phyloP scores from a whole-genome alignment of 2,113 vertebrate species.

The Epinephelus lanceolatus region DNA sequence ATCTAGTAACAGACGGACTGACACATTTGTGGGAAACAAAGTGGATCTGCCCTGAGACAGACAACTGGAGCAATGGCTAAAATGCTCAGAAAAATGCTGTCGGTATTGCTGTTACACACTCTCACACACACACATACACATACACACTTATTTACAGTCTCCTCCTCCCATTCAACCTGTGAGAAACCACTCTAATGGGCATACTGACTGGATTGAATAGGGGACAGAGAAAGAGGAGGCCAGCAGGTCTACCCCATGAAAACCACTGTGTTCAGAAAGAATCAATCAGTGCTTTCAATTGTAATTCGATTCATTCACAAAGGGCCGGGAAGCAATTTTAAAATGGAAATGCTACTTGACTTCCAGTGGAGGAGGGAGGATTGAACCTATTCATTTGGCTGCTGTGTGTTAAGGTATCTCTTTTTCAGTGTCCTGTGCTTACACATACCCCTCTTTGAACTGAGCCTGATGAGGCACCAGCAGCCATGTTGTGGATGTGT shows the following conservation, averaged over 20 bases:
- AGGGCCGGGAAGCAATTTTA: conserved; percentile 84
- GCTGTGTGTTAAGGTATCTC: conserved; percentile 56
- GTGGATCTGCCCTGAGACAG: conserved; percentile 2
- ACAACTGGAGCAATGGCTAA: not conserved
- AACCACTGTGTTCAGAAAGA: conserved; percentile 84
- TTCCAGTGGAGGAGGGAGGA: conserved; percentile 61
- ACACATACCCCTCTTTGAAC: conserved; percentile 27
- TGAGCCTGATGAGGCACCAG: conserved; percentile 7
- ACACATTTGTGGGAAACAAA: conserved; percentile 1
- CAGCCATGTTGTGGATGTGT: conserved; percentile 11
- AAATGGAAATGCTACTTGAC: conserved; percentile 87
- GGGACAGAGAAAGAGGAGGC: conserved; percentile 48
- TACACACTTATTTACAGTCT: conserved; percentile 64
- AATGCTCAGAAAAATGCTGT: conserved; percentile 16
- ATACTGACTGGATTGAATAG: conserved; percentile 74
- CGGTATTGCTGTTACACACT: conserved; percentile 12
- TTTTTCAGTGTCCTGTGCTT: conserved; percentile 26
- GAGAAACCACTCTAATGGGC: conserved; percentile 79
- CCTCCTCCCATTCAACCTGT: conserved; percentile 68
- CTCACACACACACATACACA: conserved; percentile 44
- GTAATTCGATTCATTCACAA: conserved; percentile 86
- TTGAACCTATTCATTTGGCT: conserved; percentile 61
- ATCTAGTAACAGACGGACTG: not conserved
- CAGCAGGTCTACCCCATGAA: conserved; percentile 78
- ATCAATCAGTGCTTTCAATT: conserved; percentile 86